phyloP scores from a whole-genome alignment of 2,888 invertebrate species.

The Pegoplata infirma region DNA sequence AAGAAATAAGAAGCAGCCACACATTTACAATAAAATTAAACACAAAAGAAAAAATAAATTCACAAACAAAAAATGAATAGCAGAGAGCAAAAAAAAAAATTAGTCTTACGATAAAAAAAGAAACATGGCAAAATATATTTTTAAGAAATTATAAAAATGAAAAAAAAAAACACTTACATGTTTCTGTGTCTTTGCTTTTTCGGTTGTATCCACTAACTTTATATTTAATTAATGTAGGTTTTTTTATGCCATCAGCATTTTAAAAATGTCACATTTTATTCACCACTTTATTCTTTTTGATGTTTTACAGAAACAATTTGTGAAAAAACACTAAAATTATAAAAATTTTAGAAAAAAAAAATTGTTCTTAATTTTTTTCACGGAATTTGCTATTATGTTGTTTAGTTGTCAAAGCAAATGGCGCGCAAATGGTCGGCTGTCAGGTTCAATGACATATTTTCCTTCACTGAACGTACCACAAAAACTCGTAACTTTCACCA shows the following conservation, averaged over 20 bases:
- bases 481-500: too few relatives aligned
- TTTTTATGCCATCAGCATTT: neutral
- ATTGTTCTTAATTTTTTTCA: neutral
- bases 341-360: neutral
- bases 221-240: neutral
- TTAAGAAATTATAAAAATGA: neutral
- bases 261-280: neutral
- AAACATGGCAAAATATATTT: slow-evolving; percentile 5
- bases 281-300: neutral
- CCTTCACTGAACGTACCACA: too few relatives aligned
- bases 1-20: slow-evolving; percentile 25
- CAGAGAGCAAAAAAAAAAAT: neutral
- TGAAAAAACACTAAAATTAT: neutral
- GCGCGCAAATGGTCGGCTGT: slow-evolving; percentile 64
- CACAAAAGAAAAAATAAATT: slow-evolving; percentile 24
- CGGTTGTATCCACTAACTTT: neutral
- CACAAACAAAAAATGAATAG: slow-evolving; percentile 1
- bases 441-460: slow-evolving; percentile 53
- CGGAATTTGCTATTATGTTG: slow-evolving; percentile 46
- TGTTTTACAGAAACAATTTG: neutral
- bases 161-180: neutral
- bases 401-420: slow-evolving; percentile 64
- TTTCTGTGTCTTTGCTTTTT: neutral
- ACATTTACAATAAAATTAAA: slow-evolving; percentile 22
- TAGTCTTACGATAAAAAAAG: neutral